These are phyloP conservation scores for Onychostoma macrolepis DNA, from an alignment of 2,113 vertebrate genomes.

Conservation along the genomic window DNA sequence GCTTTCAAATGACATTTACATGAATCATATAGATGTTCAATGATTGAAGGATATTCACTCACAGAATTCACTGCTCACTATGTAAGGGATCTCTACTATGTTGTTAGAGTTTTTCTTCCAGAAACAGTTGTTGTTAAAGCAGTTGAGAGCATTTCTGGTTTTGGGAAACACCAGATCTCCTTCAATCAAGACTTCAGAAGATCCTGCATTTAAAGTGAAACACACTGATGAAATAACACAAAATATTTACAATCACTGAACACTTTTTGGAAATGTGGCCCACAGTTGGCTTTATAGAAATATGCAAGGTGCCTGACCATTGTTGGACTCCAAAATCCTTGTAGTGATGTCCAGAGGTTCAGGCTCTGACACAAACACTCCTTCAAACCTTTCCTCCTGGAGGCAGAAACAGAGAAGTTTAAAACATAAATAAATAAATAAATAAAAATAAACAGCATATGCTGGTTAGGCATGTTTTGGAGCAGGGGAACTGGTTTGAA, in stretches of 20 bases:
- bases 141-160: constrained; percentile 53
- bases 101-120: constrained; percentile 54
- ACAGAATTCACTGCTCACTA: constrained; percentile 49
- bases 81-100: constrained; percentile 52
- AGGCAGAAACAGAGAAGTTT: neutral
- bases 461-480: no score
- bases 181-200: constrained; percentile 44
- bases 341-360: constrained; percentile 42
- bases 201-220: constrained; percentile 18
- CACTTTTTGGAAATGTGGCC: no score
- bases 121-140: constrained; percentile 50
- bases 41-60: constrained; percentile 29
- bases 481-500: no score
- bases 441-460: no score
- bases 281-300: neutral
- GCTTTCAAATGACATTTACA: neutral
- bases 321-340: constrained; percentile 52
- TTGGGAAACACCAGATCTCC: constrained; percentile 52
- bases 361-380: neutral
- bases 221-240: neutral
- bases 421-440: no score
- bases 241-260: no score
- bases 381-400: neutral
- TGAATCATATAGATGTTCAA: neutral
- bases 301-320: constrained; percentile 22